Percentiles rank a stretch among this genome's conserved stretches.
Evolutionary conservation across 1,140 invertebrate genomes (phyloP).

Genomic region (Brachionus plicatilis): DNA sequence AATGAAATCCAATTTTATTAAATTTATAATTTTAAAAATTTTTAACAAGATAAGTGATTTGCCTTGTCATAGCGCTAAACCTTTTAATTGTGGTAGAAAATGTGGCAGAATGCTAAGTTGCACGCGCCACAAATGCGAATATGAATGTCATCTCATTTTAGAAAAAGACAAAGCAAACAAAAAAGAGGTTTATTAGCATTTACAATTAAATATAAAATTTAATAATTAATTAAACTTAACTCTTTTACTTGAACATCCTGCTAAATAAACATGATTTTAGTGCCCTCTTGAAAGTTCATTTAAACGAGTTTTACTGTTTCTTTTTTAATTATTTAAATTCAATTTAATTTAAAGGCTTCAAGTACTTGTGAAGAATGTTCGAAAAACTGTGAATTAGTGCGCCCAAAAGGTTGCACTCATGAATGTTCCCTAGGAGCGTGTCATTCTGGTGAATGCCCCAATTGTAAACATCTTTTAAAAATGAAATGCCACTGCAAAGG

Average conservation of each 20-base stretch:
- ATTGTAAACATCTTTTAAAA: conserved; percentile 67
- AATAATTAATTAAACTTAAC: no score
- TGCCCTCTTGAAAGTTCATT: no score
- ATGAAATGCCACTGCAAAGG: conserved; percentile 73
- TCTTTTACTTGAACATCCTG: no score
- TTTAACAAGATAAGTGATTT: conserved; percentile 59
- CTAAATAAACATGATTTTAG: no score
- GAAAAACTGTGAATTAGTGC: conserved; percentile 63
- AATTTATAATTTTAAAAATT: background rate
- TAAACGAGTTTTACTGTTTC: no score
- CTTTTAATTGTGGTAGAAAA: conserved; percentile 67
- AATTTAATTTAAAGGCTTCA: conserved; percentile 48
- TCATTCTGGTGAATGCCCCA: conserved; percentile 62
- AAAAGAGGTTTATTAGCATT: conserved; percentile 38
- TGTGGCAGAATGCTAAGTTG: conserved; percentile 68
- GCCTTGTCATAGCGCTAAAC: conserved; percentile 68
- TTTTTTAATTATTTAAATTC: background rate
- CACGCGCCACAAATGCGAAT: conserved; percentile 70
- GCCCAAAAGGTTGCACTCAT: conserved; percentile 73
- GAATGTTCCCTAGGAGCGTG: conserved; percentile 66
- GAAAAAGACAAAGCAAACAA: conserved; percentile 43
- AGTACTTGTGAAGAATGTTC: conserved; percentile 69
- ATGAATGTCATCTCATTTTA: conserved; percentile 67
- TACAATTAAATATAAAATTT: background rate
- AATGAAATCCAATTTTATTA: background rate